Percentiles rank a stretch among this genome's conserved stretches.
phyloP scores from a whole-genome alignment of 2,888 invertebrate species.

The Andrena marginata region DNA sequence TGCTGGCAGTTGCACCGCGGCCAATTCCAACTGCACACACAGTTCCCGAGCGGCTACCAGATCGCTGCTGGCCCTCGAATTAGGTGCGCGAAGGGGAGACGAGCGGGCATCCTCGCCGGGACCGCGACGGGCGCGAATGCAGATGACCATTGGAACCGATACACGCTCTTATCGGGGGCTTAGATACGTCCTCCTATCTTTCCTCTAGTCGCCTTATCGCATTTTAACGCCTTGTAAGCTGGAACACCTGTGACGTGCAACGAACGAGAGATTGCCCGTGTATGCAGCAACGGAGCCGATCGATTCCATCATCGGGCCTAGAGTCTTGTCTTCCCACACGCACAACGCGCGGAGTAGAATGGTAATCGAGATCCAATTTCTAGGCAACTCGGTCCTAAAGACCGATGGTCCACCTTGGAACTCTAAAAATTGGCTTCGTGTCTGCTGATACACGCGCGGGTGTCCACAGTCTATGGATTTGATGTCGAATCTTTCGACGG shows the following conservation, averaged over 20 bases:
- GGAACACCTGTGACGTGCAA: not conserved
- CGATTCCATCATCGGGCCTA: not conserved
- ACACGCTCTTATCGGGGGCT: constrained; percentile 3
- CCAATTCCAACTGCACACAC: constrained; percentile 32
- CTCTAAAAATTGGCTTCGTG: too few relatives aligned
- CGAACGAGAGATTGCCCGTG: not conserved
- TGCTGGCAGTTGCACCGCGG: constrained; percentile 40
- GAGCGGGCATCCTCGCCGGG: not conserved
- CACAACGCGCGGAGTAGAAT: too few relatives aligned
- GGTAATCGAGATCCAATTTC: too few relatives aligned
- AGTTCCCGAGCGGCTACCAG: not conserved
- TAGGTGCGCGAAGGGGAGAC: not conserved
- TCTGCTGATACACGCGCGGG: too few relatives aligned
- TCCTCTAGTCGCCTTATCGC: not conserved
- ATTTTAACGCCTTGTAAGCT: not conserved
- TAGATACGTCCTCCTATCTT: constrained; percentile 16
- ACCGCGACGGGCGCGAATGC: not conserved
- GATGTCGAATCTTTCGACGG: too few relatives aligned
- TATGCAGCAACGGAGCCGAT: too few relatives aligned
- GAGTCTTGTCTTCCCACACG: too few relatives aligned
- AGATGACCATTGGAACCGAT: not conserved
- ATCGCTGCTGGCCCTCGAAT: not conserved
- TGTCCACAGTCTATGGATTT: too few relatives aligned
- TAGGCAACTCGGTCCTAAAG: too few relatives aligned
- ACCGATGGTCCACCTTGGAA: too few relatives aligned